A percentile compares a stretch with the other conserved stretches of the same genome.
Conservation (phyloP, 2,888 invertebrate species). For the Coelopa pilipes region DNA sequence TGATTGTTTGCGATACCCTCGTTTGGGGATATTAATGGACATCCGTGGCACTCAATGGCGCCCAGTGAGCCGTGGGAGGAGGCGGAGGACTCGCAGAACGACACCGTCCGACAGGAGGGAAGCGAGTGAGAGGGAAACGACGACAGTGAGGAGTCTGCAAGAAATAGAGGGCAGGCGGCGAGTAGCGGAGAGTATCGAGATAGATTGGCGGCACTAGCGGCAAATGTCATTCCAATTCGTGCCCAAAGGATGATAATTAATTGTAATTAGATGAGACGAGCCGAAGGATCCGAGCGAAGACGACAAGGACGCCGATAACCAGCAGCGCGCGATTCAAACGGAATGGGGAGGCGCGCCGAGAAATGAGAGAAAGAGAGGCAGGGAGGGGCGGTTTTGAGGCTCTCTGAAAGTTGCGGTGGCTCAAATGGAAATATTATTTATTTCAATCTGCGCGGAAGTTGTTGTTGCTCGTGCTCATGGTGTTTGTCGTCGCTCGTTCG, state of each 20-base stretch:
- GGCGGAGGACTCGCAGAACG: not conserved
- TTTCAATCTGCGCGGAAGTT: too few relatives aligned
- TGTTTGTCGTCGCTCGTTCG: too few relatives aligned
- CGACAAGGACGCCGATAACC: conserved; percentile 11
- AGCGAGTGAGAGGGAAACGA: too few relatives aligned
- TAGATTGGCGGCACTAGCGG: conserved; percentile 13
- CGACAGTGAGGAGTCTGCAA: not conserved
- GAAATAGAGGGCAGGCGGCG: not conserved
- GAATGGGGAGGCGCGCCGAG: too few relatives aligned
- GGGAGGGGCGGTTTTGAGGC: too few relatives aligned
- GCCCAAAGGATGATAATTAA: conserved; percentile 22
- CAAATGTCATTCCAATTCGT: conserved; percentile 27
- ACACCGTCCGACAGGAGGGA: not conserved
- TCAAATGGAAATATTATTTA: too few relatives aligned
- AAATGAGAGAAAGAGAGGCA: too few relatives aligned
- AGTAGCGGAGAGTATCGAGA: not conserved
- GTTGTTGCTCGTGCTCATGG: too few relatives aligned
- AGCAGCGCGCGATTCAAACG: conserved; percentile 21
- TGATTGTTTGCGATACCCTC: conserved; percentile 25
- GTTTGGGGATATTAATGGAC: conserved; percentile 25
- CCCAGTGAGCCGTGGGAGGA: not conserved
- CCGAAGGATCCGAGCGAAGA: too few relatives aligned
- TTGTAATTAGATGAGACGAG: conserved; percentile 20
- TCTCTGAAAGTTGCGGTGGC: too few relatives aligned
- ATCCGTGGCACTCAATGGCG: conserved; percentile 19